Evolutionary conservation across 2,797 vertebrate genomes (phyloP), one percentile per base, ranked within the genome.

Genomic region (Chelmon rostratus): DNA sequence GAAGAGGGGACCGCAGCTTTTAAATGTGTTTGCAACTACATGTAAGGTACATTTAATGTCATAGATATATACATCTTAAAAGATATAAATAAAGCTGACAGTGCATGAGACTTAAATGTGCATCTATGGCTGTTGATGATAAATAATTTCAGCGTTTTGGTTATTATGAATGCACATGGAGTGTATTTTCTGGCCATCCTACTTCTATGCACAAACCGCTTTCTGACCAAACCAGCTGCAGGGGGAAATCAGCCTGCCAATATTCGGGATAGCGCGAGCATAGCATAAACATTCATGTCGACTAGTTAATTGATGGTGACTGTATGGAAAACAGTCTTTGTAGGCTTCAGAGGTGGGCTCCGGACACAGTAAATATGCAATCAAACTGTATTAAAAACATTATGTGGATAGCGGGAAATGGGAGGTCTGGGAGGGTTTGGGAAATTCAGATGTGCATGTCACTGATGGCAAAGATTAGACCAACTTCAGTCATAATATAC

Each of bases 241-340:
- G 78, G 64, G 73, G 44, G 64, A 82, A 78, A 47, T 40, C 50
- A 31, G 61, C 15, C 78, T 86, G 82, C 85, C 84, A 85, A 59
- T 85, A 77, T 76, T 83, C 31, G 18, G 79, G 70, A 81, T 79
- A 74, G 52, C 56, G 37, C 77, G 85, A 79, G 74, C 76, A 42
- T 69, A 87, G 80, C 64, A 73, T 81, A 84, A 84, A 89, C 84
- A 89, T 85, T 82, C 87, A 66, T 40, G 49, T 25, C 37, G 40
- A 83, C 33, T 71, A 21, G 73, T 75, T 81, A 78, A 88, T 81
- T 81, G 73, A 82, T 82, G 73, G 68, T 76, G 86, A 88, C 86
- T 80, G 63, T 38, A 79, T 66, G 71, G 66, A 81, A 82, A 70
- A 73, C 46, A 44, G 37, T 47, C 38, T 47, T 23, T 58, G 58